phyloP scores from a whole-genome alignment of 2,888 invertebrate genomes.

The Dicranocentrus wangi region DNA sequence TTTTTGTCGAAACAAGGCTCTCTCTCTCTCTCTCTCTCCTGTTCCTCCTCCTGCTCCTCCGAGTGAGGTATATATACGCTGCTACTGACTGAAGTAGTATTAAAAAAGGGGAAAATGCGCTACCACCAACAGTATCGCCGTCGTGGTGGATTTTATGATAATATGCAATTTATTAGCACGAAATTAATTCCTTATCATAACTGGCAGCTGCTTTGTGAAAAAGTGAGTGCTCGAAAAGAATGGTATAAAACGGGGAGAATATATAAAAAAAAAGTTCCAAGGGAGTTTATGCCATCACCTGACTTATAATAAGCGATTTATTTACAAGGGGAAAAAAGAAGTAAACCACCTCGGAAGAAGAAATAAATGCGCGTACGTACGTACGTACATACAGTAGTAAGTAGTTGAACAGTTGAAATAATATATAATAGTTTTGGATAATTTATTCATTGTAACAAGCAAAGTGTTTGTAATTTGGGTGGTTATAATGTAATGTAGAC shows the following conservation, averaged over 20 bases:
- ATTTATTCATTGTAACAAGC: conserved; percentile 52
- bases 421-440: conserved; percentile 30
- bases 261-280: background rate
- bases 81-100: conserved; percentile 23
- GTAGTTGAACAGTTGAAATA: no score
- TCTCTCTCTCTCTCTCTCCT: no score
- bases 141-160: conserved; percentile 4
- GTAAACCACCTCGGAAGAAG: background rate
- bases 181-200: conserved; percentile 60
- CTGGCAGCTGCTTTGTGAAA: conserved; percentile 13
- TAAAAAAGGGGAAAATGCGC: conserved; percentile 28
- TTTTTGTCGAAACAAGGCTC: background rate
- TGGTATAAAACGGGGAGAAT: conserved; percentile 22
- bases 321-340: conserved; percentile 41
- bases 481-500: conserved; percentile 15
- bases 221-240: background rate
- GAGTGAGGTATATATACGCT: no score
- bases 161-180: conserved; percentile 57
- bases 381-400: no score
- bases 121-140: no score
- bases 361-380: no score
- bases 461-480: conserved; percentile 44
- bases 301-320: conserved; percentile 33
- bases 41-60: no score
- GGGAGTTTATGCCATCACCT: conserved; percentile 24